Evolutionary conservation across 2,797 vertebrate genomes (phyloP), one percentile per base, ranked within the genome.

Genomic region (Sphaeramia orbicularis): DNA sequence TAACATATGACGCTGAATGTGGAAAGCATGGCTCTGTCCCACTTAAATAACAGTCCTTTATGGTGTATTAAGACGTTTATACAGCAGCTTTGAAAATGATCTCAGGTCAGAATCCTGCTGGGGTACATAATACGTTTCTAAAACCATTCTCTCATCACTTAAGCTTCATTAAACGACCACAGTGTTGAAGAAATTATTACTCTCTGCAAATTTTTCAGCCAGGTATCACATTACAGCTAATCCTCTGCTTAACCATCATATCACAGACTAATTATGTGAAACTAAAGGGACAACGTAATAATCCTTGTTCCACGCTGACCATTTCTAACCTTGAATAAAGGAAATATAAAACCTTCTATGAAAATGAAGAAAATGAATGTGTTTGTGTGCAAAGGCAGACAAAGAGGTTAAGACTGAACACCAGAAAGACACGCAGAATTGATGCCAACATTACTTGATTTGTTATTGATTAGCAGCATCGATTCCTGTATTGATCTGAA

Each of bases 11-110:
- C 24, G 24, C 24, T 27, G 4, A 78, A 55, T 51, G n/a, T 15
- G 45, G 45, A 59, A 59, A 58, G 59, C 59, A 21, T 1, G 24
- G 30, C 54, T 75, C 48, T 42, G 27, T 56, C 16, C 45, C 43
- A 51, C 52, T 76, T 78, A 70, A 76, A 65, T 82, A 78, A 66
- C 8, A 10, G 56, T 57, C 38, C 48, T 53, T 60, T 55, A 54
- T 0, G 32, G 41, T 42, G 53, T 44, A 64, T 71, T 70, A 83
- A 63, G 61, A 61, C 47, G 52, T 54, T 11, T 52, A 30, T 55
- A 54, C 41, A 6, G 16, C 21, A 53, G 76, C 52, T 48, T 41
- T 18, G 16, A 73, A 50, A 50, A 5, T 41, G 35, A 69, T 49
- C 47, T 44, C 43, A 55, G 43, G 35, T 74, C 57, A 35, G 51